These are phyloP conservation scores for Gnathonemus longibarbis DNA, from an alignment of 2,113 vertebrate genomes.

Conservation along the genomic window DNA sequence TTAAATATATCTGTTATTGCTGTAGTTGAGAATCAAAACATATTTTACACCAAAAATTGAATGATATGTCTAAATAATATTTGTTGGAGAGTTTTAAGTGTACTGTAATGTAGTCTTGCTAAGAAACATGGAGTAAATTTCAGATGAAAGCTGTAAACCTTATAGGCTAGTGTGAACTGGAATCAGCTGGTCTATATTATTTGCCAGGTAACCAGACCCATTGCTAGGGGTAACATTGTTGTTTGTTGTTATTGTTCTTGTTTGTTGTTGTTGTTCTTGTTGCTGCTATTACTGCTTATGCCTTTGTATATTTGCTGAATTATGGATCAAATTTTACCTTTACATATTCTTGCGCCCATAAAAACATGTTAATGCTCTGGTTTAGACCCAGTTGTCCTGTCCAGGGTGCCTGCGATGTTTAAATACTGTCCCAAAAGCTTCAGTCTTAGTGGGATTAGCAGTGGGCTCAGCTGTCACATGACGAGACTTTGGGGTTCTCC, in stretches of 20 bases:
- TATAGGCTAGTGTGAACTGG: not conserved
- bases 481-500: not conserved
- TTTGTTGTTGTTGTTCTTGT: not conserved
- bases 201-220: not conserved
- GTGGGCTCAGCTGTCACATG: not conserved
- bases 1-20: not conserved
- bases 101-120: not conserved
- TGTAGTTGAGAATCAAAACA: not conserved
- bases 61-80: not conserved
- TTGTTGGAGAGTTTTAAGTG: not conserved
- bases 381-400: not conserved
- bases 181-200: not conserved
- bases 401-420: not conserved
- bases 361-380: not conserved
- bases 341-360: not conserved
- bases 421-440: not conserved
- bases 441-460: constrained; percentile 15
- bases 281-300: not conserved
- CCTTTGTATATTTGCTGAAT: not conserved
- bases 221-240: not conserved
- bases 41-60: not conserved
- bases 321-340: not conserved
- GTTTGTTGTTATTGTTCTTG: not conserved
- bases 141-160: not conserved
- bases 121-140: not conserved